Evolutionary conservation across 1,140 invertebrate species (phyloP).

Genomic region (Drosophila nigromelanica): DNA sequence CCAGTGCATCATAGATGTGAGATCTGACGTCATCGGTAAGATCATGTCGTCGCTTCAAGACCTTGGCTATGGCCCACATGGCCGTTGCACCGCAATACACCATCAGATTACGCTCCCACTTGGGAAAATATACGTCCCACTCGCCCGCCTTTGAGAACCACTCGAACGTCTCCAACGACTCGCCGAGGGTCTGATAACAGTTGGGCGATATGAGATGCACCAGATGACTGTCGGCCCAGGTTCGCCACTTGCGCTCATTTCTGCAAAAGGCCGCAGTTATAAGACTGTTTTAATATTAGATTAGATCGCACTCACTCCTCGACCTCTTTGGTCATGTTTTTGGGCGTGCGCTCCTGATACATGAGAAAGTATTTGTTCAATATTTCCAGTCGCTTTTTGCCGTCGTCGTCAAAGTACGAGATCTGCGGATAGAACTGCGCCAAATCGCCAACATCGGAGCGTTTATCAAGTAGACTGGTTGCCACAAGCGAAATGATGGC

Average conservation of each 20-base stretch:
- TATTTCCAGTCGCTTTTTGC: conserved; percentile 89
- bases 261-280: conserved; percentile 85
- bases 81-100: conserved; percentile 96
- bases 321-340: conserved; percentile 85
- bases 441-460: conserved; percentile 88
- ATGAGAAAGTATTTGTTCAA: conserved; percentile 98
- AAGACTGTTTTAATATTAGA: neutral
- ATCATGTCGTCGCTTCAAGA: conserved; percentile 93
- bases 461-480: conserved; percentile 89
- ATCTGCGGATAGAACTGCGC: conserved; percentile 92
- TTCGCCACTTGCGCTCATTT: conserved; percentile 96
- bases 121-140: conserved; percentile 95
- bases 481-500: conserved; percentile 96
- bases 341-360: conserved; percentile 87
- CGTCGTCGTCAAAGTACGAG: conserved; percentile 88
- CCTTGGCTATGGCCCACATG: conserved; percentile 97
- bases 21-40: conserved; percentile 94
- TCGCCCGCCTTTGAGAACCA: conserved; percentile 96
- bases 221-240: conserved; percentile 96
- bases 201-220: conserved; percentile 98
- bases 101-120: conserved; percentile 93
- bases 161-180: conserved; percentile 95
- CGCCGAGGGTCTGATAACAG: conserved; percentile 94
- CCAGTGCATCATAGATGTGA: conserved; percentile 95
- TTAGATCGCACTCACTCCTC: conserved; percentile 86